Base-by-base conservation (phyloP, 2,797 vertebrate genomes). In the Amblyraja radiata region DNA sequence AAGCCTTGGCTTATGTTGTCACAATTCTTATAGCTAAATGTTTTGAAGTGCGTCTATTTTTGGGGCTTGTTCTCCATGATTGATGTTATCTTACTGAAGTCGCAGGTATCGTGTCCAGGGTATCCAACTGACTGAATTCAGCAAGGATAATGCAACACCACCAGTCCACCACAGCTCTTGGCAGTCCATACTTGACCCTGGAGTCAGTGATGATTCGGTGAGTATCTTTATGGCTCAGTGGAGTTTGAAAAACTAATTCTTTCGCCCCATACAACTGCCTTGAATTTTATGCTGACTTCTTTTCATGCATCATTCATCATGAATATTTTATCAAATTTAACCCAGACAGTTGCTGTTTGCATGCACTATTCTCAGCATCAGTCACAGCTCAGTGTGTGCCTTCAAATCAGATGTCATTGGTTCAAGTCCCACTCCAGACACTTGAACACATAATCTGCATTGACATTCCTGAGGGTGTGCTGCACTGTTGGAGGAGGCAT, bases 161-260 rank as follows among this genome's bases (percentile, higher is more conserved):
- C 97, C 98, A 65, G 97, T 98, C 94, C 97, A 95, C 74, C 97
- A 97, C 95, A 98, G 97, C 73, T 97, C 98, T 81, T 97, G 97
- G 93, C 97, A 96, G 93, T 98, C 96, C 21, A 97, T 97, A 94
- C 95, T 95, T 0, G 95, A 96, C 94, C 96, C 95, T 0, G 95
- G 93, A 39, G 71, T 54, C 23, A 92, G 90, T 2, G 68, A 74
- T 2, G 71, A 74, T 23, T 92, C 90, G 5, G 90, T 92, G 54
- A 92, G 71, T 92, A 74, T 13, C 4, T 54, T 73, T 39, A 74
- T 9, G 39, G 36, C 71, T 28, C 4, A 18, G 14, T 8, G 5
- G 23, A 28, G 4, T 74, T 92, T 58, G 71, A n/a, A 18, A 23
- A 54, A 88, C 8, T 14, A 88, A 68, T 88, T 8, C 1, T 36